These are phyloP conservation scores for Atta cephalotes DNA, from an alignment of 1,140 invertebrate genomes.

Conservation along the genomic window DNA sequence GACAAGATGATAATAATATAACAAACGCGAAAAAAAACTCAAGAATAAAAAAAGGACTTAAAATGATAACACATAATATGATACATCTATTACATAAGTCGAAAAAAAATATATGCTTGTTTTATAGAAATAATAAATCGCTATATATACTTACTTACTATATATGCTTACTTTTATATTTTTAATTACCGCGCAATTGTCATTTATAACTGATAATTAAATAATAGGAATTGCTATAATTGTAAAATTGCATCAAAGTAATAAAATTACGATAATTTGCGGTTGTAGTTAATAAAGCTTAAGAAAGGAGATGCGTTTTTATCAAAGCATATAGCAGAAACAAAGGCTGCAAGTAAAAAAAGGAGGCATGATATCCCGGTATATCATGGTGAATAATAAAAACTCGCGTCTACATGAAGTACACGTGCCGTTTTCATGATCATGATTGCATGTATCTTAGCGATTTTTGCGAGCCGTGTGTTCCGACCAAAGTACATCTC, in stretches of 20 bases:
- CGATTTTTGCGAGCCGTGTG: constrained; percentile 36
- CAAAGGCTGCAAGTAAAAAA: neutral
- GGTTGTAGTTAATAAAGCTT: neutral
- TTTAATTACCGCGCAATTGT: neutral
- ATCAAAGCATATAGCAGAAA: constrained; percentile 1
- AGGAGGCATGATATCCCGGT: neutral
- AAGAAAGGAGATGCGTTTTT: neutral
- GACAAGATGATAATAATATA: constrained; percentile 2
- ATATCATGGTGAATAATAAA: constrained; percentile 46
- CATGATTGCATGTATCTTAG: constrained; percentile 37
- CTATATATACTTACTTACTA: neutral
- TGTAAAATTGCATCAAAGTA: neutral
- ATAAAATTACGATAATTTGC: neutral
- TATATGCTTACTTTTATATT: neutral
- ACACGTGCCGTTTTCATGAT: constrained; percentile 47
- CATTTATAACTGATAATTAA: neutral
- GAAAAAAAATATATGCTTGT: neutral
- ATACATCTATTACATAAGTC: constrained; percentile 2
- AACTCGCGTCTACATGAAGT: constrained; percentile 22
- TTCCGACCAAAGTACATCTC: constrained; percentile 22
- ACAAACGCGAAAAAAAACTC: neutral
- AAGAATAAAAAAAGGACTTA: neutral
- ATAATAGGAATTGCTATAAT: neutral
- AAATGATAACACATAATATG: constrained; percentile 3
- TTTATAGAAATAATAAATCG: neutral